Evolutionary conservation across 1,140 invertebrate genomes (phyloP), one percentile per base, ranked within the genome.

Genomic region (Ganaspis sp.): DNA sequence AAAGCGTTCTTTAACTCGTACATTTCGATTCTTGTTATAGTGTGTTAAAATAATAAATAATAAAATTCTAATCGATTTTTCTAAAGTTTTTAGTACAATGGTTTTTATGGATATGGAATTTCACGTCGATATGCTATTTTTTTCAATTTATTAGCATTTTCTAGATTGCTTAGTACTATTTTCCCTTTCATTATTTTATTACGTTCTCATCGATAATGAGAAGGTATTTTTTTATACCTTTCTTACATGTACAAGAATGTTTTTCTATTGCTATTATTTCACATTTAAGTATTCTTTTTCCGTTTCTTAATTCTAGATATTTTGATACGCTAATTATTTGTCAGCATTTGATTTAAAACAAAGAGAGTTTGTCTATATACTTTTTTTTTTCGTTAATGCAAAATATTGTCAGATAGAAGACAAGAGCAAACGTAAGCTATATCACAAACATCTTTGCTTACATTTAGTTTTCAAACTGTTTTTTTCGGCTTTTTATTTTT

Each of bases 321-420:
- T 64, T 88, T 84, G 86, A 81, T 89, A 89, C 72, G 83, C 88
- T 90, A 90, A 88, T 90, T 89, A 89, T 90, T 90, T 90, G 88
- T 89, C 88, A 88, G 87, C 80, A 80, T 87, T 84, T 83, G 84
- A 89, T 83, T 81, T 82, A 76, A 69, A 83, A 82, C 64, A 42
- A 75, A 81, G 49, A 45, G 11, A 54, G 53, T 74, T 74, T 38
- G 17, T 49, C 45, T 19, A 71, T 71, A 45, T 45, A 53, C 23
- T 53, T 72, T 49, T 70, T 34, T 19, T 53, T 75, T 64, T 76
- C 49, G 53, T 70, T 26, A 71, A 53, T 54, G 69, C 58, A 34
- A 64, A 37, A 34, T 54, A 70, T 71, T 69, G 42, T 45, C 38
- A 38, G 64, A 69, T 40, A 69, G 58, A 75, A 75, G 26, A 75